Evolutionary conservation across 1,140 invertebrate genomes (phyloP).

Genomic region (Formica exsecta): DNA sequence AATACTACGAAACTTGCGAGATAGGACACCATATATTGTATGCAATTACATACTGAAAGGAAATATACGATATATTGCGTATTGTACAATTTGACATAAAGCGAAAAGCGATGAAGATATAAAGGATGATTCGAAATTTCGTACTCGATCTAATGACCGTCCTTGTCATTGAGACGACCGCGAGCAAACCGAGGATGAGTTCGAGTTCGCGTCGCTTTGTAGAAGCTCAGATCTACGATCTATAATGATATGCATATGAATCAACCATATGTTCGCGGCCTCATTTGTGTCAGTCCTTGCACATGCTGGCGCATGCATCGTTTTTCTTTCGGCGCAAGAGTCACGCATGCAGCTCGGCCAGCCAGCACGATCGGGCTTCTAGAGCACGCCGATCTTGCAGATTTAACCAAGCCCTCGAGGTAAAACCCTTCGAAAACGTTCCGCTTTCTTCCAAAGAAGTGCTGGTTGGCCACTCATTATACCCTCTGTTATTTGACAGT

Average conservation of each 20-base stretch:
- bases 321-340: slow-evolving; percentile 56
- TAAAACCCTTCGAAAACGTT: slow-evolving; percentile 38
- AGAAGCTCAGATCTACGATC: slow-evolving; percentile 57
- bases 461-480: slow-evolving; percentile 27
- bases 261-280: slow-evolving; percentile 62
- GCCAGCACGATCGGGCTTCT: slow-evolving; percentile 17
- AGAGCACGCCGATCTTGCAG: slow-evolving; percentile 42
- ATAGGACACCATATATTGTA: background rate
- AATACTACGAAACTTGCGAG: too few relatives aligned
- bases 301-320: slow-evolving; percentile 57
- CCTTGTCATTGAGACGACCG: slow-evolving; percentile 48
- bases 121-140: slow-evolving; percentile 36
- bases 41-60: background rate
- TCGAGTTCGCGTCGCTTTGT: slow-evolving; percentile 33
- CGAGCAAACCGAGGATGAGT: slow-evolving; percentile 45
- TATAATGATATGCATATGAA: slow-evolving; percentile 62
- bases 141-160: slow-evolving; percentile 47
- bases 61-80: too few relatives aligned
- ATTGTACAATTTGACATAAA: background rate
- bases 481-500: slow-evolving; percentile 46
- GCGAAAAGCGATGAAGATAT: slow-evolving; percentile 22
- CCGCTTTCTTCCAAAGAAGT: slow-evolving; percentile 44
- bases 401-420: slow-evolving; percentile 58
- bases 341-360: slow-evolving; percentile 54
- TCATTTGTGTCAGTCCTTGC: slow-evolving; percentile 59